Base-by-base conservation (phyloP, 2,888 invertebrate genomes). In the Chrysolina oricalcia region DNA sequence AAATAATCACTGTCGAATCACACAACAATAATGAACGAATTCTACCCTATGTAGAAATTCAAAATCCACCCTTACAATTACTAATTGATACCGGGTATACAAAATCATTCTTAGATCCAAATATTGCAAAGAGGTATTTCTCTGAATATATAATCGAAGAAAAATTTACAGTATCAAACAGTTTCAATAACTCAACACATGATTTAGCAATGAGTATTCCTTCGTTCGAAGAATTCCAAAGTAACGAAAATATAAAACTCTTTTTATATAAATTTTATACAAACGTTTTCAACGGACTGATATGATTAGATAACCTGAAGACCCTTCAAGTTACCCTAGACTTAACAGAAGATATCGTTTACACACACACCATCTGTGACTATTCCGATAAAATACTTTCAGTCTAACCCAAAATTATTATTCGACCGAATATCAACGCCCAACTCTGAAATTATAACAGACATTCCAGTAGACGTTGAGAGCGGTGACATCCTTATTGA, bases 131-230 rank as follows among this genome's bases (percentile, higher is more conserved):
- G 6, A 43, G 15, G 6, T 43, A 43, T 43, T 43, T 43, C 43
- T 2, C 43, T 1, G 43, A 43, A 43, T 43, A 5, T 43, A 43
- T 43, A 43, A 4, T 43, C 6, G 13, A 15, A 43, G 43, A 43
- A 43, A 43, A 43, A 43, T 43, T 43, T 15, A 43, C 9, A 6
- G 27, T 50, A 62, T 53, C 41, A 9, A 48, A 27, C 59, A 50
- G 62, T 63, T 56, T 72, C 35, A 41, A 70, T 1, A 56, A 69
- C 48, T 43, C 43, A 2, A 43, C 43, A 4, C 43, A 43, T 8
- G 43, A 43, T 43, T 43, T 43, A 43, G 43, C 43, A 2, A 43
- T 43, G 43, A 43, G 6, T 43, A 43, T 43, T 10, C 13, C 10
- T 4, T 43, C 43, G 1, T 43, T 43, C 2, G 13, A 43, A 43